Evolutionary conservation across 2,888 invertebrate genomes (phyloP).

Genomic region (Glaucopsyche alexis): DNA sequence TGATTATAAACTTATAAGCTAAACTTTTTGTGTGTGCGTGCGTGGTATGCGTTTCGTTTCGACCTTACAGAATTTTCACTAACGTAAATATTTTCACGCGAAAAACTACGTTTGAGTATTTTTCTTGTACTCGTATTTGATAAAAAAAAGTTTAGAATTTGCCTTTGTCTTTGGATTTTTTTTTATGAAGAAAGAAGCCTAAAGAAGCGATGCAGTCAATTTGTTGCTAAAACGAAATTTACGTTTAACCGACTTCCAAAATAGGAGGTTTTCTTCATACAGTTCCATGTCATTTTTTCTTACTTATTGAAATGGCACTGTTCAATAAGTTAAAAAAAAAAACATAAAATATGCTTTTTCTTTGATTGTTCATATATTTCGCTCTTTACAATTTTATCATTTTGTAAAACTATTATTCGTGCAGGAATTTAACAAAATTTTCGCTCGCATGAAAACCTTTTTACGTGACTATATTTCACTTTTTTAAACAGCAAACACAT

Average conservation of each 20-base stretch:
- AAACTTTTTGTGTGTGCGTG: constrained; percentile 76
- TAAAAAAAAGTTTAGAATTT: neutral
- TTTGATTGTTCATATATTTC: neutral
- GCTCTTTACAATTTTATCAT: neutral
- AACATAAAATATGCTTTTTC: no score
- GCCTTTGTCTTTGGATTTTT: no score
- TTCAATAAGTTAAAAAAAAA: no score
- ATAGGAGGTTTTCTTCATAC: no score
- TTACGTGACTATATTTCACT: constrained; percentile 5
- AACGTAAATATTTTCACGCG: constrained; percentile 10
- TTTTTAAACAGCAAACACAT: constrained; percentile 36
- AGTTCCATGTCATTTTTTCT: no score
- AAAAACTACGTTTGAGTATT: neutral
- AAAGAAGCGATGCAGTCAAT: no score
- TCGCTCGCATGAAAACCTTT: neutral
- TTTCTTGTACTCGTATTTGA: neutral
- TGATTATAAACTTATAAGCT: constrained; percentile 80
- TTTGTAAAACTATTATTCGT: neutral
- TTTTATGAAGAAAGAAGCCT: no score
- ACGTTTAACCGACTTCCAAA: no score
- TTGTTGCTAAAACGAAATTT: no score
- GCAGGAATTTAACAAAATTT: neutral
- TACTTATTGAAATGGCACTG: no score
- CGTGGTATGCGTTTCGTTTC: constrained; percentile 63
- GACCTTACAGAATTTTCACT: constrained; percentile 74